phyloP scores from a whole-genome alignment of 2,113 vertebrate genomes.

The Choloepus hoffmanni region DNA sequence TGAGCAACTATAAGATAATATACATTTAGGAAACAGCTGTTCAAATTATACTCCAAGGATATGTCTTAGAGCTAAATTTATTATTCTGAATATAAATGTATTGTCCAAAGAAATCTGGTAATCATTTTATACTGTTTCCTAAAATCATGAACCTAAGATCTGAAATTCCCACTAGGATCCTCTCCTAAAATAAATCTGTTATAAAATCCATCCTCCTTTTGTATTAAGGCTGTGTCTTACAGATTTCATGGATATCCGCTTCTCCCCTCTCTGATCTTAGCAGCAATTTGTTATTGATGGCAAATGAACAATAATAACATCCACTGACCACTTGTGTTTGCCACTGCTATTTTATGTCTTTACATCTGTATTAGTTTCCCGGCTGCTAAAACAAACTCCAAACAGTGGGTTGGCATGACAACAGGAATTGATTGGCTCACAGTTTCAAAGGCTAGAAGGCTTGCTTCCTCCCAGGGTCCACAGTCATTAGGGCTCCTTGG shows the following conservation, averaged over 20 bases:
- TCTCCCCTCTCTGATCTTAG: background rate
- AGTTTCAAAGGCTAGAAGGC: too few species aligned
- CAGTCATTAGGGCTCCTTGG: too few species aligned
- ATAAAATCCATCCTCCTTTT: background rate
- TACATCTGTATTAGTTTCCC: too few species aligned
- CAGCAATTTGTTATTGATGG: background rate
- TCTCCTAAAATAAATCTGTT: background rate
- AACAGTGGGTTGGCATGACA: too few species aligned
- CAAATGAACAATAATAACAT: background rate
- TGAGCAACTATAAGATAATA: background rate
- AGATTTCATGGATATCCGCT: background rate
- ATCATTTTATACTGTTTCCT: background rate
- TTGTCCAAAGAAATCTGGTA: background rate
- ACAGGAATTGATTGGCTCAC: too few species aligned
- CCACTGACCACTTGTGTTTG: background rate
- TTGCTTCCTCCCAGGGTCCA: too few species aligned
- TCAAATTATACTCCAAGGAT: background rate
- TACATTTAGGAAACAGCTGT: background rate
- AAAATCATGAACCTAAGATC: background rate
- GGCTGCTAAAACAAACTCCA: too few species aligned
- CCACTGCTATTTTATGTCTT: background rate
- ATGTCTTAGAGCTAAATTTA: slow-evolving; percentile 6
- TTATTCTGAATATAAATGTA: background rate
- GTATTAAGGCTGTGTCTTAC: background rate
- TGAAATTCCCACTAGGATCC: background rate